phyloP scores from a whole-genome alignment of 2,113 vertebrate genomes.

The Natator depressus region DNA sequence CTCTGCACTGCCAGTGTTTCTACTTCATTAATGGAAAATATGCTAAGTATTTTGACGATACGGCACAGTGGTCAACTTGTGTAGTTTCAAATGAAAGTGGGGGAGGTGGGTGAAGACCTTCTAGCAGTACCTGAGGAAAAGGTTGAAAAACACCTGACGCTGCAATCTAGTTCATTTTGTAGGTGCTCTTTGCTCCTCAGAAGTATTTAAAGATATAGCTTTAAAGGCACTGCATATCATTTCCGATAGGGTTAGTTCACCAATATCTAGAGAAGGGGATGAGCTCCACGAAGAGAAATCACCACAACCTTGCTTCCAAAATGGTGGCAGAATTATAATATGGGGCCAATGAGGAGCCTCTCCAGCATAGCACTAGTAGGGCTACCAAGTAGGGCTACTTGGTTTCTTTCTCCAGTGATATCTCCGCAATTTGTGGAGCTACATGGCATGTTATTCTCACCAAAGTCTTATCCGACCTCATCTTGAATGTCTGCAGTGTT shows the following conservation, averaged over 20 bases:
- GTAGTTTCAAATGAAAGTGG: background rate
- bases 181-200: background rate
- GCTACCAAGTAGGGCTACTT: too few species aligned
- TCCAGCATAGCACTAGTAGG: background rate
- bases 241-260: background rate
- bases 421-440: background rate
- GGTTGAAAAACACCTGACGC: background rate
- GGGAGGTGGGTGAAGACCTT: background rate
- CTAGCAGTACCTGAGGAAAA: background rate
- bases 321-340: background rate
- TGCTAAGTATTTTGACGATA: background rate
- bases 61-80: background rate
- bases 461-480: background rate
- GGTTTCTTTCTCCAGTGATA: background rate
- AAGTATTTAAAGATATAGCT: background rate
- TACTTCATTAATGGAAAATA: background rate
- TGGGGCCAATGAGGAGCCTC: background rate
- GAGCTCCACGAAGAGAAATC: background rate
- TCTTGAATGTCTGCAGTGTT: background rate
- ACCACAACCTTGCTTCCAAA: background rate
- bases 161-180: background rate
- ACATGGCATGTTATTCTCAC: background rate
- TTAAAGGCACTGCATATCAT: background rate
- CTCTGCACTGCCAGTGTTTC: background rate
- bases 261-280: background rate